phyloP scores from a whole-genome alignment of 2,113 vertebrate genomes.

The Polypterus bichir region DNA sequence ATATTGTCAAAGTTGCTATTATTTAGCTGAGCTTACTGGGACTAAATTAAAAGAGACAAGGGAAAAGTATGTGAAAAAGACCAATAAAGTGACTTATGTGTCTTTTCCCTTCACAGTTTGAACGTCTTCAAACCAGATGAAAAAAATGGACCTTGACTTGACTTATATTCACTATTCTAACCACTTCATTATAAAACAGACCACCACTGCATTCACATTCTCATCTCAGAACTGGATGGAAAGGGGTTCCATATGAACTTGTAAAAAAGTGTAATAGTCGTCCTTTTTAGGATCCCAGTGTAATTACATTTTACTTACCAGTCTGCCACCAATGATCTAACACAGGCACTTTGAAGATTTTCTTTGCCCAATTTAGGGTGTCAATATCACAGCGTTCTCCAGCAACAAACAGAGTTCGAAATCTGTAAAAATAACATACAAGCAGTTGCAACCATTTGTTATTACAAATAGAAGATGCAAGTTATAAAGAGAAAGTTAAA shows the following conservation, averaged over 20 bases:
- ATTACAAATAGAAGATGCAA: background rate
- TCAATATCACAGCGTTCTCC: constrained; percentile 87
- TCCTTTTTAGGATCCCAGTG: no score
- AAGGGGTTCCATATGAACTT: background rate
- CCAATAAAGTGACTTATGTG: no score
- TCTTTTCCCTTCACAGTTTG: no score
- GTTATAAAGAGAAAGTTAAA: no score
- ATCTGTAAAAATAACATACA: constrained; percentile 32
- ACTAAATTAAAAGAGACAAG: no score
- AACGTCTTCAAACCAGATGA: no score
- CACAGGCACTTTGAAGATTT: constrained; percentile 76
- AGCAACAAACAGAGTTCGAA: constrained; percentile 75
- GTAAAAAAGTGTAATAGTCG: background rate
- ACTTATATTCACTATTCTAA: background rate
- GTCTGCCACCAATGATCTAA: constrained; percentile 99
- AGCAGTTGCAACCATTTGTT: background rate
- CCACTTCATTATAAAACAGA: background rate
- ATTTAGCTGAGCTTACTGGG: no score
- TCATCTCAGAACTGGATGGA: background rate
- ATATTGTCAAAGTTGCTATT: no score
- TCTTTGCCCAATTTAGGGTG: constrained; percentile 82
- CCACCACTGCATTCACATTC: background rate
- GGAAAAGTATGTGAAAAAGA: no score
- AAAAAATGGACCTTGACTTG: no score
- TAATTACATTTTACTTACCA: constrained; percentile 45